Percentiles rank a stretch among this genome's conserved stretches.
Conservation (phyloP, 2,888 invertebrate genomes). For the Archaeoteleia sp. region DNA sequence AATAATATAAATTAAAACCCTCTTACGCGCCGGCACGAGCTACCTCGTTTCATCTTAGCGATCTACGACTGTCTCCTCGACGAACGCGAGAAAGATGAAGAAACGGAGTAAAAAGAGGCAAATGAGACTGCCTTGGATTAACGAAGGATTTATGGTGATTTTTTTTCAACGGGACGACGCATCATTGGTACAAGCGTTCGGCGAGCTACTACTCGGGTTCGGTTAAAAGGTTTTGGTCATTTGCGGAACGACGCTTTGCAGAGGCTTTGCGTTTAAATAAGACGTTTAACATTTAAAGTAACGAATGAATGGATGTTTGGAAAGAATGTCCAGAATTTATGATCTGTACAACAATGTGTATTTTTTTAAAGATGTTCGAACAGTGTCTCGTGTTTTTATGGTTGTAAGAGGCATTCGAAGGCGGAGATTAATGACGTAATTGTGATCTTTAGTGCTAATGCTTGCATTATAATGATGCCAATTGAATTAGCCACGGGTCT, state of each 20-base stretch:
- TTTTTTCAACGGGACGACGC: conserved; percentile 32
- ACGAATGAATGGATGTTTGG: no score
- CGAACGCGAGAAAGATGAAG: conserved; percentile 39
- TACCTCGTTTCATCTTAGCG: conserved; percentile 52
- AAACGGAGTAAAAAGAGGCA: conserved; percentile 30
- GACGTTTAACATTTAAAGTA: conserved; percentile 34
- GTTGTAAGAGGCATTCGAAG: no score
- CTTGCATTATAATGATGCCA: conserved; percentile 26
- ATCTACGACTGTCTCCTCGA: conserved; percentile 55
- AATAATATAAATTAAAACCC: conserved; percentile 66
- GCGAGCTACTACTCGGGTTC: conserved; percentile 2
- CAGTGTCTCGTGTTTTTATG: no score
- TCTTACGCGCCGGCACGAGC: conserved; percentile 54
- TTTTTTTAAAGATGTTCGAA: no score
- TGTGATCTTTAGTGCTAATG: conserved; percentile 22
- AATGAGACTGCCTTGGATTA: conserved; percentile 30
- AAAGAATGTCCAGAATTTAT: no score
- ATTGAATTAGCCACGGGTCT: conserved; percentile 41
- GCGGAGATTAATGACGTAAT: conserved; percentile 19
- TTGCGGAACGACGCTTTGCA: conserved; percentile 31
- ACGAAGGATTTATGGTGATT: conserved; percentile 48
- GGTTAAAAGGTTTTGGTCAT: conserved; percentile 54
- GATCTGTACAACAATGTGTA: no score
- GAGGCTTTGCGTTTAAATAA: conserved; percentile 32
- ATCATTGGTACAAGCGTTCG: conserved; percentile 42